These are phyloP conservation scores for Parnassius smintheus DNA, from an alignment of 2,888 invertebrate species.

Conservation along the genomic window DNA sequence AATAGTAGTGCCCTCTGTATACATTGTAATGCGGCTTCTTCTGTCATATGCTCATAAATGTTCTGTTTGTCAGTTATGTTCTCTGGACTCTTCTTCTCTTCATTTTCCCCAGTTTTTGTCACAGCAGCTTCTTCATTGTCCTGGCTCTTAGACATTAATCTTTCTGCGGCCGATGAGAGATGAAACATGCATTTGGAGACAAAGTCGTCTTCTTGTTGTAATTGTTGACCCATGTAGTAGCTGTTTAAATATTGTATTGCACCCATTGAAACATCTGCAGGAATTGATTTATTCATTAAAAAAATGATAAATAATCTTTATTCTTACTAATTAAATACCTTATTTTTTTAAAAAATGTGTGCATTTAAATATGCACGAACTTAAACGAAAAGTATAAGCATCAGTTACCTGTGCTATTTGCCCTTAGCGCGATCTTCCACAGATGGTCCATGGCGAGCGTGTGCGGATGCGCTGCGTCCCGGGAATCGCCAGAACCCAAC, in stretches of 20 bases:
- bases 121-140: conserved; percentile 47
- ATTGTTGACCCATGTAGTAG: conserved; percentile 95
- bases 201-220: conserved; percentile 95
- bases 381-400: neutral
- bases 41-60: conserved; percentile 76
- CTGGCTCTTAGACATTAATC: conserved; percentile 76
- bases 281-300: neutral
- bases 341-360: too few relatives aligned
- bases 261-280: conserved; percentile 92
- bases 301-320: too few relatives aligned
- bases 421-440: conserved; percentile 95
- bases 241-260: conserved; percentile 96
- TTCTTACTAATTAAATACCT: too few relatives aligned
- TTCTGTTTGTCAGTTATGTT: conserved; percentile 67
- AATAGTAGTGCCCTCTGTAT: conserved; percentile 94
- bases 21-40: conserved; percentile 91
- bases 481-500: conserved; percentile 83
- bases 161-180: conserved; percentile 90
- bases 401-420: conserved; percentile 89
- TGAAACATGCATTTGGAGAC: conserved; percentile 96
- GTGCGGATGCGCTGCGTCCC: conserved; percentile 70
- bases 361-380: too few relatives aligned
- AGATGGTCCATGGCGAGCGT: conserved; percentile 95
- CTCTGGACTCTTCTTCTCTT: conserved; percentile 52
- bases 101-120: conserved; percentile 36